These are phyloP conservation scores for Dicrostonyx torquatus DNA, from an alignment of 2,797 vertebrate species.

Conservation along the genomic window DNA sequence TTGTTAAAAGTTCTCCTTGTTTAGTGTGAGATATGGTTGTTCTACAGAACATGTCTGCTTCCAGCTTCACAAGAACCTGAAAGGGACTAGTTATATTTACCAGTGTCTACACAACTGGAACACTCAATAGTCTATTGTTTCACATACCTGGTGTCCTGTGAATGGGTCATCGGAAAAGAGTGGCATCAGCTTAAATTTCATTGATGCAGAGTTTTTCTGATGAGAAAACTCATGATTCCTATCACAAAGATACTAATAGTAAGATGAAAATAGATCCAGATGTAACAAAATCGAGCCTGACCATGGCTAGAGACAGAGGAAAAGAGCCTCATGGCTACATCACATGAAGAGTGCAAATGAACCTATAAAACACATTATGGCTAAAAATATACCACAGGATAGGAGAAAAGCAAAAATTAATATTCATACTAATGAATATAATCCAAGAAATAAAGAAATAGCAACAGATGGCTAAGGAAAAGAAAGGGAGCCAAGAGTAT, in stretches of 20 bases:
- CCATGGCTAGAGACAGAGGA: not conserved
- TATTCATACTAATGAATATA: conserved; percentile 48
- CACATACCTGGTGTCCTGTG: not conserved
- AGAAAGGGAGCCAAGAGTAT: conserved; percentile 73
- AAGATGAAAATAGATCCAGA: not conserved
- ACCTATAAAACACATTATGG: conserved; percentile 54
- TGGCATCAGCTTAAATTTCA: not conserved
- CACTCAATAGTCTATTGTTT: not conserved
- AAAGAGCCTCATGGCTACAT: not conserved
- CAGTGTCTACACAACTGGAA: not conserved
- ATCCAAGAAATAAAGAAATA: conserved; percentile 68
- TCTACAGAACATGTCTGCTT: not conserved
- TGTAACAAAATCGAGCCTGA: not conserved
- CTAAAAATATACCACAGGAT: conserved; percentile 71
- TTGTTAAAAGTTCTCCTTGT: not conserved
- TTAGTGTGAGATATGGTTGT: not conserved
- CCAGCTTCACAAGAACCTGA: not conserved
- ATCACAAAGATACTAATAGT: not conserved
- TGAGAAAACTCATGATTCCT: not conserved
- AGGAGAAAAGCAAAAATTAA: conserved; percentile 31
- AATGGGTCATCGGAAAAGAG: not conserved
- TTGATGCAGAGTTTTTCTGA: not conserved
- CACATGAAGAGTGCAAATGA: conserved; percentile 50
- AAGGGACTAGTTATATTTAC: not conserved
- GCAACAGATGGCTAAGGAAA: conserved; percentile 79